Conservation (phyloP, 2,888 invertebrate species). For the Clistopyga incitator region DNA sequence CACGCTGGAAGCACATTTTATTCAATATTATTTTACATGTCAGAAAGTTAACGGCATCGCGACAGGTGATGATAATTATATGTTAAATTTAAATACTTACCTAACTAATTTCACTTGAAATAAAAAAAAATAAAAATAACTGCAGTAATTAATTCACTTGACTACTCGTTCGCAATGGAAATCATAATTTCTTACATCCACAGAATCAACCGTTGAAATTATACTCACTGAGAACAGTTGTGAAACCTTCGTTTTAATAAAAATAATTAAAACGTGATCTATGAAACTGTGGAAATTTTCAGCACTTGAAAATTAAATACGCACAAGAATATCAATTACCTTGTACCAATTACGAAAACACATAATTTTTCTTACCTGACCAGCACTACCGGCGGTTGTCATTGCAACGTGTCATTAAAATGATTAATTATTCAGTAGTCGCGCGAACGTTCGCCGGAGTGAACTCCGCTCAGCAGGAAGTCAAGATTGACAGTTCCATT, state of each 20-base stretch:
- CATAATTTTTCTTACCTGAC: slow-evolving; percentile 4
- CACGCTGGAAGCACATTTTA: not conserved
- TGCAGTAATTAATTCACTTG: not conserved
- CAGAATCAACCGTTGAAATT: not conserved
- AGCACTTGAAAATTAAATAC: slow-evolving; percentile 27
- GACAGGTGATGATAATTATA: not conserved
- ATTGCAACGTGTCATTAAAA: slow-evolving; percentile 68
- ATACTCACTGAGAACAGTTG: not conserved
- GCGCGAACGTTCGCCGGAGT: slow-evolving; percentile 52
- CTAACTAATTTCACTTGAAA: too few species aligned
- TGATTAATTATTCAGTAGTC: slow-evolving; percentile 68
- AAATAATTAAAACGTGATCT: not conserved
- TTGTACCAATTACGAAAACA: slow-evolving; percentile 27
- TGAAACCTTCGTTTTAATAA: not conserved
- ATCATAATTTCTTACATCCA: not conserved
- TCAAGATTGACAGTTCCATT: slow-evolving; percentile 32
- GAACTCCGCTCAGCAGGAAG: slow-evolving; percentile 6
- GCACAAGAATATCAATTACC: slow-evolving; percentile 44
- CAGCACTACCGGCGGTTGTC: slow-evolving; percentile 40
- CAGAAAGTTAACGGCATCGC: not conserved
- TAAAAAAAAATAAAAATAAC: too few species aligned
- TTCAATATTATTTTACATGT: not conserved
- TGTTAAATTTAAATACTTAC: not conserved
- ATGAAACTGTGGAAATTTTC: not conserved
- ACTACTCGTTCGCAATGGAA: not conserved